A percentile compares a stretch with the other conserved stretches of the same genome.
Conservation (phyloP, 1,140 invertebrate genomes). For the Pseudomyrmex cubaensis region DNA sequence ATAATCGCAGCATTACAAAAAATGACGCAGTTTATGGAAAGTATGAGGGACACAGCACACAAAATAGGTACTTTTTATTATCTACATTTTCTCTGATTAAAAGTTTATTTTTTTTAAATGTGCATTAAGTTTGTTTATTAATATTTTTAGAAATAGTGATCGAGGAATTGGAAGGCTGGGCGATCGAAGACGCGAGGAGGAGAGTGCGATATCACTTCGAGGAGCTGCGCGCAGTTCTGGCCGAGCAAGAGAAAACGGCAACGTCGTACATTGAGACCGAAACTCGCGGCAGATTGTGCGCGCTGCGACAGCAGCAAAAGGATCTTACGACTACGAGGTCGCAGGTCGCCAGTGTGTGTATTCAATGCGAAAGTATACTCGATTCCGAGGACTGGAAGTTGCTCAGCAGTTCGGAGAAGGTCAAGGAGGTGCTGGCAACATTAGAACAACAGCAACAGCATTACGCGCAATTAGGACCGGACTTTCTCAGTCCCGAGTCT, state of each 20-base stretch:
- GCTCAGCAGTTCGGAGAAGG: slow-evolving; percentile 84
- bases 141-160: slow-evolving; percentile 80
- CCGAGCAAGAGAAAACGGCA: slow-evolving; percentile 87
- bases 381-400: slow-evolving; percentile 87
- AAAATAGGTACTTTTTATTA: slow-evolving; percentile 81
- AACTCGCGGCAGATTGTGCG: slow-evolving; percentile 86
- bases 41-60: slow-evolving; percentile 86
- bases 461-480: slow-evolving; percentile 86
- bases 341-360: slow-evolving; percentile 87
- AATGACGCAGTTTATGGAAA: slow-evolving; percentile 87
- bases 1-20: slow-evolving; percentile 85
- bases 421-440: slow-evolving; percentile 85
- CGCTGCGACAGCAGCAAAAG: slow-evolving; percentile 87
- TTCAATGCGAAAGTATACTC: slow-evolving; percentile 87
- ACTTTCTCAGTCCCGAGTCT: slow-evolving; percentile 87
- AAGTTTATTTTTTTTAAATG: neutral
- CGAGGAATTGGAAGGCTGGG: slow-evolving; percentile 81
- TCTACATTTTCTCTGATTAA: neutral
- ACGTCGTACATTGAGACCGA: slow-evolving; percentile 87
- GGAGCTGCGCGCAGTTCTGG: slow-evolving; percentile 85
- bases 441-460: slow-evolving; percentile 88
- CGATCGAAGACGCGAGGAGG: slow-evolving; percentile 79
- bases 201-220: slow-evolving; percentile 87
- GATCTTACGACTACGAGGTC: slow-evolving; percentile 86
- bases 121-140: slow-evolving; percentile 21